phyloP scores from a whole-genome alignment of 2,888 invertebrate genomes.

The Agrotis ipsilon region DNA sequence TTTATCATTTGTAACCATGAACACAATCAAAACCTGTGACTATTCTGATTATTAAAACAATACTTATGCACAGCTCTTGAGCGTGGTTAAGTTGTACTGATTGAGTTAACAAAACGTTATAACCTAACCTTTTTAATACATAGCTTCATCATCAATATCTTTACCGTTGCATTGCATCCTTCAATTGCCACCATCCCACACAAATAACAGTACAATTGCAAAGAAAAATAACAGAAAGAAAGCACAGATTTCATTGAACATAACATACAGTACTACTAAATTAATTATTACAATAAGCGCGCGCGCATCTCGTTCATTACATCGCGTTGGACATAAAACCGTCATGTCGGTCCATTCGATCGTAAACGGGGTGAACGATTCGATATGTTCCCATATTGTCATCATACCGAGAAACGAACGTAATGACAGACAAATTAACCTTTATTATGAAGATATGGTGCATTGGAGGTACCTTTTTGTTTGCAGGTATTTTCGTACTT shows the following conservation, averaged over 20 bases:
- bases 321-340: conserved; percentile 76
- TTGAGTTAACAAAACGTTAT: too few species aligned
- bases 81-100: too few species aligned
- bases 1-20: too few species aligned
- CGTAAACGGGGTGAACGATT: conserved; percentile 86
- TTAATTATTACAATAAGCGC: conserved; percentile 77
- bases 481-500: conserved; percentile 47
- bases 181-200: conserved; percentile 14
- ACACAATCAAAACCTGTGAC: too few species aligned
- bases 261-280: conserved; percentile 72
- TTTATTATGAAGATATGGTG: conserved; percentile 73
- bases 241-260: conserved; percentile 57
- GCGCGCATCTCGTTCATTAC: conserved; percentile 72
- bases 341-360: conserved; percentile 75
- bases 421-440: conserved; percentile 83
- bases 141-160: conserved; percentile 1
- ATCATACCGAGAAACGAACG: conserved; percentile 78
- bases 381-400: conserved; percentile 81
- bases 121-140: not conserved
- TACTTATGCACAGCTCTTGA: too few species aligned
- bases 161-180: conserved; percentile 8
- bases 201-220: conserved; percentile 35
- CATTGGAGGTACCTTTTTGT: conserved; percentile 29
- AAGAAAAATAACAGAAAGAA: conserved; percentile 28
- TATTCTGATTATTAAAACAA: too few species aligned